Base-by-base conservation (phyloP, 2,797 vertebrate species). In the Emys orbicularis region DNA sequence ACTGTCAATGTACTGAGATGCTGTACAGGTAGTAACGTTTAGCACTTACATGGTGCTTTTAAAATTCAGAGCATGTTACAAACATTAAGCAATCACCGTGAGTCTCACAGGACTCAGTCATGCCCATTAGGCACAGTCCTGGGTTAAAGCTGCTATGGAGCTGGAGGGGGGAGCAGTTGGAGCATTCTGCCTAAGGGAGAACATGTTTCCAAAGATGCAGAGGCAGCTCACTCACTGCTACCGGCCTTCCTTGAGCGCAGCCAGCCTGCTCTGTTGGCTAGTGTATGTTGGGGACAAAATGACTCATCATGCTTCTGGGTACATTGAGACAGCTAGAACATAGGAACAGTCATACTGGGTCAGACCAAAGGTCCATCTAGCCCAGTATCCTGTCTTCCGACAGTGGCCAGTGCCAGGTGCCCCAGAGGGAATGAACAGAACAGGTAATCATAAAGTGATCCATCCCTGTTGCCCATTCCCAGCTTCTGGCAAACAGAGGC, bases 151-250 rank as follows among this genome's bases (percentile, higher is more conserved):
- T 76, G 80, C 29, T 81, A 8, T 25, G 25, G 47, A 90, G 72
- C 72, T 83, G 83, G 87, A 95, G 96, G 49, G 25, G 25, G 29
- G 57, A 15, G 57, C 68, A 90, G 84, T 88, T 95, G 93, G 77
- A 96, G 52, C 72, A n/a, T 1, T 1, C 9, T 54, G 80, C 21
- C 47, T 57, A 37, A 96, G 95, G 79, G 54, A 96, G 90, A 82
- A 94, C 88, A 72, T 2, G 4, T 81, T 87, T 68, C 80, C 65
- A 86, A 18, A 82, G 72, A 44, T 84, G 95, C 88, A 53, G 53
- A 8, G 31, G 87, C 15, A 4, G 80, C 8, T 68, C 86, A 56
- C 53, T 68, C 52, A 37, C 1, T 11, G 77, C 16, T 56, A 31
- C 83, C 6, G 0, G 8, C 31, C 47, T 65, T 79, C 86, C 86